These are phyloP conservation scores for Xiphorhynchus elegans DNA, from an alignment of 2,113 vertebrate genomes.

Conservation along the genomic window DNA sequence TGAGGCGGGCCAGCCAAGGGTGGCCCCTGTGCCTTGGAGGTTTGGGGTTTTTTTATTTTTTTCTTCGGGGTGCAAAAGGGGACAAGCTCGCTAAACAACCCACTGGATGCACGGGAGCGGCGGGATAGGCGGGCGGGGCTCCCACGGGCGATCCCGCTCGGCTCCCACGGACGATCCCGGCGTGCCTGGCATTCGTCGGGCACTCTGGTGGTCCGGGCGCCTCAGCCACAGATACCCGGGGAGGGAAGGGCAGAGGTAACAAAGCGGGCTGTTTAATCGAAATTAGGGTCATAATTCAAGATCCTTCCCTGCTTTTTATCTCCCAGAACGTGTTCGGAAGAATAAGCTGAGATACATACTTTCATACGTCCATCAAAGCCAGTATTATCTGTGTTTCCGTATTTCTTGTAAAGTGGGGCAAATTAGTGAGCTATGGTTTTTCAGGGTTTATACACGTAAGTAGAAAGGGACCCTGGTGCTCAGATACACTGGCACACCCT, in stretches of 20 bases:
- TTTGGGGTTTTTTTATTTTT: neutral
- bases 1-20: neutral
- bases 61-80: neutral
- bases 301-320: neutral
- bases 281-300: neutral
- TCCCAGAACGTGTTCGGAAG: neutral
- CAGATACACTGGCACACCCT: neutral
- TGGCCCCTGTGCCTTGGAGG: neutral
- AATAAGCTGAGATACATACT: neutral
- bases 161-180: neutral
- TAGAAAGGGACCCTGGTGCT: neutral
- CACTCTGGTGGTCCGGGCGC: neutral
- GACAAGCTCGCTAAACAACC: neutral
- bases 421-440: neutral
- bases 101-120: neutral
- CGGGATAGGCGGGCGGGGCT: too few species aligned
- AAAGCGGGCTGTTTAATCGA: neutral
- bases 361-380: fast-evolving
- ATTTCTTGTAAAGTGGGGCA: neutral
- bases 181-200: neutral
- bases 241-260: too few species aligned
- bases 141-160: neutral
- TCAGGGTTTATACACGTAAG: fast-evolving
- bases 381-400: fast-evolving
- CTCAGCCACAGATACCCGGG: neutral